phyloP scores from a whole-genome alignment of 2,888 invertebrate genomes.

The Embidobia sp. region DNA sequence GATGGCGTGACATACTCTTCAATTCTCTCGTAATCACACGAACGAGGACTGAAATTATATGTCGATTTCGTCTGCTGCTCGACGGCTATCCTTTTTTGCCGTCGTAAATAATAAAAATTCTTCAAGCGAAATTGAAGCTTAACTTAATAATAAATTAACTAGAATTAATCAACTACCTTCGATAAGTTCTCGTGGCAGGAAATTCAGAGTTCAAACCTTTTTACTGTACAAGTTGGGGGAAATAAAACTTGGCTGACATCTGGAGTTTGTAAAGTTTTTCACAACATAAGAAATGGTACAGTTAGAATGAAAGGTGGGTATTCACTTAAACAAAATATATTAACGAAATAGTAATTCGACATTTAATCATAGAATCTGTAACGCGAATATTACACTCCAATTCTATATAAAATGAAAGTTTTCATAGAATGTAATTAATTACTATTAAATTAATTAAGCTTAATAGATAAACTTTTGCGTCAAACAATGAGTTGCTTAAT shows the following conservation, averaged over 20 bases:
- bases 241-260: constrained; percentile 60
- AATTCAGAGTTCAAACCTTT: constrained; percentile 49
- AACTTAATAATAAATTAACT: constrained; percentile 47
- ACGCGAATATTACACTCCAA: background rate
- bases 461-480: too few relatives aligned
- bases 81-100: background rate
- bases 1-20: background rate
- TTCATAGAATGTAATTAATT: too few relatives aligned
- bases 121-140: constrained; percentile 15
- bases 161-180: constrained; percentile 49
- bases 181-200: constrained; percentile 37
- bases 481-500: too few relatives aligned
- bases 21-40: constrained; percentile 12
- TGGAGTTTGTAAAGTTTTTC: constrained; percentile 60
- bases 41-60: constrained; percentile 14
- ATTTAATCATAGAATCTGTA: constrained; percentile 13
- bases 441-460: too few relatives aligned
- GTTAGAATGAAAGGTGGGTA: constrained; percentile 51
- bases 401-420: too few relatives aligned
- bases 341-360: constrained; percentile 25
- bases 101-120: constrained; percentile 32
- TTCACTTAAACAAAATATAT: constrained; percentile 22
- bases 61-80: background rate
- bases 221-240: constrained; percentile 50
- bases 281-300: constrained; percentile 44